Evolutionary conservation across 2,888 invertebrate genomes (phyloP), one percentile per base, ranked within the genome.

Genomic region (Mactromeris polynyma): DNA sequence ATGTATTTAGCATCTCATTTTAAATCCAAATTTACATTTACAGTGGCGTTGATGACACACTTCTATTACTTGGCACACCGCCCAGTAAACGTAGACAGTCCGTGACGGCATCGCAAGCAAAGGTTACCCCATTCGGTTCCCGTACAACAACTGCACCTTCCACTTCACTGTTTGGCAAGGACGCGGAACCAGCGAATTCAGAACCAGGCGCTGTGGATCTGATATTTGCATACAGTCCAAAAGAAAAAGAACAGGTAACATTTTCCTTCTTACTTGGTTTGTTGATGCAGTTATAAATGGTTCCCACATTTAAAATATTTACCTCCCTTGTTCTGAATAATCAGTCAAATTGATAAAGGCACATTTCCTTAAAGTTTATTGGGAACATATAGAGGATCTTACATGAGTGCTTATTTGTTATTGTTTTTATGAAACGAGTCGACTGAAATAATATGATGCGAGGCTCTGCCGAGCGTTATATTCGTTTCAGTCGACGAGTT

Each of bases 1-100:
- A n/a, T 42, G 2, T 46, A 14, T 46, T 46, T 46, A 46, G 11
- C 11, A 46, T 46, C 14, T 64, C 7, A 64, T 64, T 26, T 64
- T 9, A 58, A 58, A 4, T 58, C 26, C 21, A n/a, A 6, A 40
- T 19, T 54, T 21, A 21, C n/a, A n/a, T 26, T 88, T 87, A 58
- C 87, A 92, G 92, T 88, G 93, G 94, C 26, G 36, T 93, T 6
- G 95, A 95, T 81, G 95, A 95, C 21, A 94, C 94, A 64, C 81
- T 94, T 9, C 87, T 94, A 54, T 85, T 95, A 81, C 86, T 95
- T 80, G 95, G 95, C 2, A 95, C 95, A 1, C 95, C 95, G 7
- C 95, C 95, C 14, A 93, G 92, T 51, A 90, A 91, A 81, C 89
- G 91, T 31, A 79, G 92, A 19, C 90, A 92, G 73, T 89, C 91